These are phyloP conservation scores for Cetoscarus ocellatus DNA, from an alignment of 2,797 vertebrate genomes.

Conservation along the genomic window DNA sequence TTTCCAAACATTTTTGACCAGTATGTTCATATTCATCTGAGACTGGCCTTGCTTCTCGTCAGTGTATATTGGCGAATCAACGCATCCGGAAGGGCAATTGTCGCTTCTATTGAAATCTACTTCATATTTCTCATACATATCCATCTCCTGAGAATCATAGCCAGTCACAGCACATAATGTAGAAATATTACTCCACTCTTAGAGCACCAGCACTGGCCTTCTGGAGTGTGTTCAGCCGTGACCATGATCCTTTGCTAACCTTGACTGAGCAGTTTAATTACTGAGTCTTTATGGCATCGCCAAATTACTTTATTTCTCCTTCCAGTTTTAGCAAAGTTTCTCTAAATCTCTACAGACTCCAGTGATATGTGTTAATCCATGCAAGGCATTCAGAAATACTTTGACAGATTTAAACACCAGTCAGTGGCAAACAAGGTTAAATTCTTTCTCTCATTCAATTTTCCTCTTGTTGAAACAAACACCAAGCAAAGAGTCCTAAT, in stretches of 20 bases:
- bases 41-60: too few relatives aligned
- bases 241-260: background rate
- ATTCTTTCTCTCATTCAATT: background rate
- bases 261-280: constrained; percentile 4
- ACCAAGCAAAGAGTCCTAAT: background rate
- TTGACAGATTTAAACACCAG: constrained; percentile 1
- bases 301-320: constrained; percentile 3
- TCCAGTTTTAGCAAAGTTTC: background rate
- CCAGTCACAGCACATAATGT: too few relatives aligned
- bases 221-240: background rate
- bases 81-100: too few relatives aligned
- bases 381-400: constrained; percentile 7
- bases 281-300: background rate
- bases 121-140: too few relatives aligned
- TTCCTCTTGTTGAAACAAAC: background rate
- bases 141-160: too few relatives aligned
- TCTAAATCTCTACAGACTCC: background rate
- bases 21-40: too few relatives aligned
- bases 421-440: background rate
- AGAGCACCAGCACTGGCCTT: background rate
- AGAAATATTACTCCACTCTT: background rate
- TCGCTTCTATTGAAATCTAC: too few relatives aligned
- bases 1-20: too few relatives aligned
- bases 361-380: constrained; percentile 1
- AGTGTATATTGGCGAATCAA: too few relatives aligned